Percentiles rank a stretch among this genome's conserved stretches.
These are phyloP conservation scores for Electrona antarctica DNA, from an alignment of 2,113 vertebrate genomes.

Conservation along the genomic window DNA sequence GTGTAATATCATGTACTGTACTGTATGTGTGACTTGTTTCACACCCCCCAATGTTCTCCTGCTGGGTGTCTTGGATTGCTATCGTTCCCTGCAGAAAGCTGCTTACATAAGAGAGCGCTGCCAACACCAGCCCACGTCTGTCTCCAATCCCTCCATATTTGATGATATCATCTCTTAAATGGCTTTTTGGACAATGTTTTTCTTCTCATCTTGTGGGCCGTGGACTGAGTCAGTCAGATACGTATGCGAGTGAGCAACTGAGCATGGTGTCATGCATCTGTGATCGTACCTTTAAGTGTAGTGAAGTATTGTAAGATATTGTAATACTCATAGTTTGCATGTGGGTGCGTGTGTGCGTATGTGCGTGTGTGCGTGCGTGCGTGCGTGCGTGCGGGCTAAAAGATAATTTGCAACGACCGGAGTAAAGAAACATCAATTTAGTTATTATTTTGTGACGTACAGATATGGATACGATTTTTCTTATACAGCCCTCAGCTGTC, in stretches of 20 bases:
- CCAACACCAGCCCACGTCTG: slow-evolving; percentile 61
- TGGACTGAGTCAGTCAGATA: slow-evolving; percentile 19
- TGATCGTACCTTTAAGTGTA: slow-evolving; percentile 12
- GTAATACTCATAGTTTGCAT: not conserved
- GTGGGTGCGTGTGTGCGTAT: too few relatives aligned
- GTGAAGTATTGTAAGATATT: slow-evolving; percentile 28
- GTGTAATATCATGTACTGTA: slow-evolving; percentile 47
- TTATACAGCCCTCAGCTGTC: not conserved
- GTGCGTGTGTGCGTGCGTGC: too few relatives aligned
- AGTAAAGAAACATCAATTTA: too few relatives aligned
- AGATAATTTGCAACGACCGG: too few relatives aligned
- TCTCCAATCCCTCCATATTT: slow-evolving; percentile 45
- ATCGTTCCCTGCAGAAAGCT: slow-evolving; percentile 65
- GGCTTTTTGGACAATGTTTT: slow-evolving; percentile 57
- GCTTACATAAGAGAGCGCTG: slow-evolving; percentile 67
- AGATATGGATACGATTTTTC: too few relatives aligned
- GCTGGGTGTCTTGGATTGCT: slow-evolving; percentile 65
- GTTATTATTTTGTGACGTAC: too few relatives aligned
- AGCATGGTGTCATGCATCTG: slow-evolving; percentile 2
- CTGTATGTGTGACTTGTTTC: slow-evolving; percentile 59
- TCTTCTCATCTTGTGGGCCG: slow-evolving; percentile 41
- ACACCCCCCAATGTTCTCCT: slow-evolving; percentile 42
- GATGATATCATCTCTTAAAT: slow-evolving; percentile 65
- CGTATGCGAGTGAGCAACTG: slow-evolving; percentile 10
- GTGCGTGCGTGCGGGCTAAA: too few relatives aligned